phyloP scores from a whole-genome alignment of 2,797 vertebrate species.

The Tragelaphus eurycerus region DNA sequence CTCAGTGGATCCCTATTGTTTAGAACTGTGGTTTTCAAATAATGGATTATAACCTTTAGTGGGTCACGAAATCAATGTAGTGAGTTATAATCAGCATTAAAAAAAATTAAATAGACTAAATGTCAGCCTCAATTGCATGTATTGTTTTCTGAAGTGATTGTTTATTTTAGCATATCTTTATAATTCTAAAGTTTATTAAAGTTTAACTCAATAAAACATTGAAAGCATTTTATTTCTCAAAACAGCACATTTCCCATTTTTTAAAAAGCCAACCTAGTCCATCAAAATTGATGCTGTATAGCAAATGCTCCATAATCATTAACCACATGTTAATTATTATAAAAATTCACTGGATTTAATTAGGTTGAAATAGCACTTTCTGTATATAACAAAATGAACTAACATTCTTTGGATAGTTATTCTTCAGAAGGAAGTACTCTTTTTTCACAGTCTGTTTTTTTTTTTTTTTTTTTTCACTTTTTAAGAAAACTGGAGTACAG shows the following conservation, averaged over 20 bases:
- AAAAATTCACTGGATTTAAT: slow-evolving; percentile 28
- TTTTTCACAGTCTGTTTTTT: not conserved
- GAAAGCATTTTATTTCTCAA: not conserved
- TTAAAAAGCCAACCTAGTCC: not conserved
- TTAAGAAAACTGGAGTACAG: not conserved
- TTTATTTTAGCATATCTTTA: not conserved
- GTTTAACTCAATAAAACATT: not conserved
- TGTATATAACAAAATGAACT: not conserved
- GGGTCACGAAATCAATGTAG: not conserved
- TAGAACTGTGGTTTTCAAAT: not conserved
- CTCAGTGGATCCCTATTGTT: not conserved
- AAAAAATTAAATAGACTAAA: not conserved
- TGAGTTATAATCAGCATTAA: not conserved
- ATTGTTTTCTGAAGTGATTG: not conserved
- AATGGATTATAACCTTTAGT: not conserved
- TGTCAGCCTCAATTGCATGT: not conserved
- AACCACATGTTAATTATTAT: not conserved
- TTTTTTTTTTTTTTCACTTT: not conserved
- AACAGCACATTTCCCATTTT: not conserved
- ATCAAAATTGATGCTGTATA: not conserved
- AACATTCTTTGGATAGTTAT: not conserved
- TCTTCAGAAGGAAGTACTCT: not conserved
- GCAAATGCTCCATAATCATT: not conserved
- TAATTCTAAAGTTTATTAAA: slow-evolving; percentile 34
- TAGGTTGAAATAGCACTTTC: slow-evolving; percentile 3